Percentiles rank a stretch among this genome's conserved stretches.
These are phyloP conservation scores for Lycaena phlaeas DNA, from an alignment of 2,888 invertebrate genomes.

Conservation along the genomic window DNA sequence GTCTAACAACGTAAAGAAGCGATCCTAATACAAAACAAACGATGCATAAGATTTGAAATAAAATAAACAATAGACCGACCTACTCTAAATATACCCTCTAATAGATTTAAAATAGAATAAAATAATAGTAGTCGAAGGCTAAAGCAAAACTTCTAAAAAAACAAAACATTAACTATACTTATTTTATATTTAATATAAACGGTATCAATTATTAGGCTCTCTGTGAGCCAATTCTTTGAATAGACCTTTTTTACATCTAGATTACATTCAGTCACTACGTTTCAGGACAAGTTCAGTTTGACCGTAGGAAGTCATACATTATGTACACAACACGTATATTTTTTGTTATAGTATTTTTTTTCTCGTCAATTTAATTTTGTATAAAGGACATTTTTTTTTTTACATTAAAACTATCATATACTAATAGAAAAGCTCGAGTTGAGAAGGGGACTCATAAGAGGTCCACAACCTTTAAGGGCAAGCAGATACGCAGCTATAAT, in stretches of 20 bases:
- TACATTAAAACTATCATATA: constrained; percentile 32
- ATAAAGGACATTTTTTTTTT: constrained; percentile 24
- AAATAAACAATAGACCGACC: constrained; percentile 3
- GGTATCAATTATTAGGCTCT: neutral
- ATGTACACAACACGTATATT: constrained; percentile 12
- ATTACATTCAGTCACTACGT: constrained; percentile 27
- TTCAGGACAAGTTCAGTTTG: constrained; percentile 17
- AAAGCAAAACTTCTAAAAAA: constrained; percentile 14
- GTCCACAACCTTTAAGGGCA: constrained; percentile 54
- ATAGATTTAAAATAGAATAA: too few relatives aligned
- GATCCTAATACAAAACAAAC: constrained; percentile 10
- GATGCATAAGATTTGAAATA: constrained; percentile 2
- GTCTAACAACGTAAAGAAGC: constrained; percentile 24
- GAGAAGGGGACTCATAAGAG: constrained; percentile 58
- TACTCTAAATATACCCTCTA: too few relatives aligned
- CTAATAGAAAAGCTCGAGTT: constrained; percentile 66
- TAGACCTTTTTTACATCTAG: constrained; percentile 6
- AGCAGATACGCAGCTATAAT: constrained; percentile 18
- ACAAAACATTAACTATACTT: neutral
- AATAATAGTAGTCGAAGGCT: too few relatives aligned
- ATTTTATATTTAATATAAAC: neutral
- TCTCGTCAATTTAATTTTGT: constrained; percentile 14
- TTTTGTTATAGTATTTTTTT: constrained; percentile 4
- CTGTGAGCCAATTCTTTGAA: neutral
- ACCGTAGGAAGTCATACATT: constrained; percentile 4